Conservation (phyloP, 1,140 invertebrate genomes). For the Saccostrea cuccullata region DNA sequence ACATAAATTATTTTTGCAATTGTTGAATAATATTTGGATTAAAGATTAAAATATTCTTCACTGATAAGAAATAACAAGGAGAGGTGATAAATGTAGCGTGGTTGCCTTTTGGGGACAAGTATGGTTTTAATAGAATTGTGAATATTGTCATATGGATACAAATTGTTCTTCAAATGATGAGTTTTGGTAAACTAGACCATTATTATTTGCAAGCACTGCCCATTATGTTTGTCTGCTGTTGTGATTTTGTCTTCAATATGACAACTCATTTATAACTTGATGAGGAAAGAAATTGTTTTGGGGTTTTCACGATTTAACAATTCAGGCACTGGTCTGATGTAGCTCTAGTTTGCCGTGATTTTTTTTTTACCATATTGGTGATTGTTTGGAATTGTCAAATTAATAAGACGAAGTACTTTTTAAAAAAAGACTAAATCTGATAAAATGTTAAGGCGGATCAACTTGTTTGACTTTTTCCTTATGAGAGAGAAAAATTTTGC, state of each 20-base stretch:
- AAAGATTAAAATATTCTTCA: too few species aligned
- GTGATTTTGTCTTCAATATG: background rate
- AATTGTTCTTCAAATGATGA: too few species aligned
- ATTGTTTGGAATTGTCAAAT: background rate
- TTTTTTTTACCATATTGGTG: background rate
- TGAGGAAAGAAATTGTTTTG: constrained; percentile 10
- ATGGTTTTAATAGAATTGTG: too few species aligned
- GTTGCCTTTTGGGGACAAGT: too few species aligned
- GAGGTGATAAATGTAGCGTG: too few species aligned
- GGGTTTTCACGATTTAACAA: constrained; percentile 1
- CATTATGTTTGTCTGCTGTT: background rate
- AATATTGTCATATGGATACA: too few species aligned
- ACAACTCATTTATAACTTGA: constrained; percentile 9
- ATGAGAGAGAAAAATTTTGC: background rate
- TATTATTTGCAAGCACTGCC: background rate
- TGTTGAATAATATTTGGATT: too few species aligned
- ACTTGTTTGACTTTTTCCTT: background rate
- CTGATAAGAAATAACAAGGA: too few species aligned
- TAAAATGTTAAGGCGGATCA: background rate
- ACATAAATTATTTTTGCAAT: too few species aligned
- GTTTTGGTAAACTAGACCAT: too few species aligned
- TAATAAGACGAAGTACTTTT: background rate
- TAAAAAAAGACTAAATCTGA: background rate
- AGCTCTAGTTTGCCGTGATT: background rate
- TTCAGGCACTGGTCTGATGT: constrained; percentile 17